A percentile compares a stretch with the other conserved stretches of the same genome.
Evolutionary conservation across 2,113 vertebrate genomes (phyloP).

Genomic region (Peromyscus leucopus): DNA sequence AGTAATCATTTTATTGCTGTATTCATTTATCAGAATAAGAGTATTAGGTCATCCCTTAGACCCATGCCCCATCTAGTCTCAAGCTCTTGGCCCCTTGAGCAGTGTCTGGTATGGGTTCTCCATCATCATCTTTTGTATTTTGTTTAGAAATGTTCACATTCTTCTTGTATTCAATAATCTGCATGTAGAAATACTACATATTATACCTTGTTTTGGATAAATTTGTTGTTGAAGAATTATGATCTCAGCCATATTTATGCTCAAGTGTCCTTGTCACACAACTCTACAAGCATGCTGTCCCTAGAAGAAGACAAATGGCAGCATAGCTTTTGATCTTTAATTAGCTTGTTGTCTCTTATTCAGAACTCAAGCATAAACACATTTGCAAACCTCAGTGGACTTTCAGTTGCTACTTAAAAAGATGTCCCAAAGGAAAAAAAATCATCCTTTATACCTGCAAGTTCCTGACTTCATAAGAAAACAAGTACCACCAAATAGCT

Average conservation of each 20-base stretch:
- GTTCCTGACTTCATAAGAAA: constrained; percentile 11
- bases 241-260: neutral
- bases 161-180: constrained; percentile 38
- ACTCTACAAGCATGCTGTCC: neutral
- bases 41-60: neutral
- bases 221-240: constrained; percentile 23
- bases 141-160: constrained; percentile 23
- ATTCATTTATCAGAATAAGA: neutral
- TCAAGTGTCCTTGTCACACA: constrained; percentile 14
- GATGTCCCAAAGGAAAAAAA: neutral
- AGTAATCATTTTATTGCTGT: neutral
- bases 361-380: constrained; percentile 41
- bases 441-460: neutral
- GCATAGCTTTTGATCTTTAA: constrained; percentile 59
- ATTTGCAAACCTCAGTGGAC: constrained; percentile 60
- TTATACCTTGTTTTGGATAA: constrained; percentile 56
- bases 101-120: neutral
- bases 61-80: neutral
- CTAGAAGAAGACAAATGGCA: constrained; percentile 33
- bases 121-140: neutral
- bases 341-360: constrained; percentile 66
- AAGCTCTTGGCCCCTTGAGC: neutral
- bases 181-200: neutral
- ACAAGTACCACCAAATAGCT: neutral
- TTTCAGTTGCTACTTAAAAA: constrained; percentile 55